phyloP scores from a whole-genome alignment of 2,113 vertebrate species.

The Microcebus ravelobensis region DNA sequence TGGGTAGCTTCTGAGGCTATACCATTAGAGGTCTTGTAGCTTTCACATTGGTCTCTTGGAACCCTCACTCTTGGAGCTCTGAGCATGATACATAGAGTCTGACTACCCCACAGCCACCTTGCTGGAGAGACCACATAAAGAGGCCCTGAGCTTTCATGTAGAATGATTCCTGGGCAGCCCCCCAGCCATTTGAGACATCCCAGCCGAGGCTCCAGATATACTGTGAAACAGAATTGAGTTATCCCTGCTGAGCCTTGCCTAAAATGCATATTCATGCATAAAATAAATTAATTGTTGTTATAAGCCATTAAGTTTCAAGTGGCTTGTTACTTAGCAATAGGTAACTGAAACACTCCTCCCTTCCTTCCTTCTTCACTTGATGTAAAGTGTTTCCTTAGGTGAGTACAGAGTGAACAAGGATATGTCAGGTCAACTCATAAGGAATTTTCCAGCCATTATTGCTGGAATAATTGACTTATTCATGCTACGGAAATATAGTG shows the following conservation, averaged over 20 bases:
- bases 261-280: not conserved
- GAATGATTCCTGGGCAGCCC: not conserved
- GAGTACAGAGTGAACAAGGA: not conserved
- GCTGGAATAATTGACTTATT: not conserved
- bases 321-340: not conserved
- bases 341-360: not conserved
- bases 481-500: not conserved
- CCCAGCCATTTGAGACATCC: not conserved
- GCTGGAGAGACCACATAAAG: not conserved
- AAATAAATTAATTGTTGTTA: not conserved
- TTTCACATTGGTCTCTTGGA: not conserved
- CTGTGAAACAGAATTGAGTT: not conserved
- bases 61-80: not conserved
- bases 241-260: not conserved
- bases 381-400: constrained; percentile 1
- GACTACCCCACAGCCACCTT: not conserved
- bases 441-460: not conserved
- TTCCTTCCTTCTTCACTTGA: constrained; percentile 22
- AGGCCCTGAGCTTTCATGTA: not conserved
- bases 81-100: not conserved
- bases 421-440: not conserved
- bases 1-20: not conserved
- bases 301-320: not conserved
- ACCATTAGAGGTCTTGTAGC: not conserved
- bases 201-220: not conserved